These are phyloP conservation scores for Tetrax tetrax DNA, from an alignment of 2,113 vertebrate species.

Conservation along the genomic window DNA sequence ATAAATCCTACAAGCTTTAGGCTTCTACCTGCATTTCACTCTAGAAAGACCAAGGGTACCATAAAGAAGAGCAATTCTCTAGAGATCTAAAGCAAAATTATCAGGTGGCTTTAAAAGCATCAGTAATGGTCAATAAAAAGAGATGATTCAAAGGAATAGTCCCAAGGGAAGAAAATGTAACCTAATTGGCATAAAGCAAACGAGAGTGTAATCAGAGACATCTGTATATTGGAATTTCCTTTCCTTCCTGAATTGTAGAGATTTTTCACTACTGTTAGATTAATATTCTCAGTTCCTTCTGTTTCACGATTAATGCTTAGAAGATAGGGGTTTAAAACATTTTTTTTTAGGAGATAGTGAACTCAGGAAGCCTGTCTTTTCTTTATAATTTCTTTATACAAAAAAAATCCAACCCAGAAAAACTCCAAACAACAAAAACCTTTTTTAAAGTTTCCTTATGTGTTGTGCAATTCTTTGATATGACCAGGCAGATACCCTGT, in stretches of 20 bases:
- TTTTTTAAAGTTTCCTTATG: not conserved
- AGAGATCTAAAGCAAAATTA: not conserved
- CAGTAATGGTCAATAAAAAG: not conserved
- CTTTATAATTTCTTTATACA: not conserved
- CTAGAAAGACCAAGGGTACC: not conserved
- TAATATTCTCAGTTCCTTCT: not conserved
- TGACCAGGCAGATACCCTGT: not conserved
- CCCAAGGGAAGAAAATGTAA: not conserved
- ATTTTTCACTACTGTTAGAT: fast-evolving
- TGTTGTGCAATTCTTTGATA: not conserved
- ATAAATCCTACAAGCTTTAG: not conserved
- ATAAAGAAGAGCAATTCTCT: not conserved
- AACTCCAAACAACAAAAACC: fast-evolving
- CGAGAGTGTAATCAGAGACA: not conserved
- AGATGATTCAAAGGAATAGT: not conserved
- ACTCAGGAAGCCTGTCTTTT: not conserved
- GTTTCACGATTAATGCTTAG: not conserved
- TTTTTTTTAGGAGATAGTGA: not conserved
- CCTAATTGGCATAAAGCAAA: not conserved
- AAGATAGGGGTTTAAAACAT: not conserved
- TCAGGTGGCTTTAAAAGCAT: not conserved
- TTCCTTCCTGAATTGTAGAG: not conserved
- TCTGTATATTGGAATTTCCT: not conserved
- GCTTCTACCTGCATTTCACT: not conserved
- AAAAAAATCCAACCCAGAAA: not conserved